These are phyloP conservation scores for Taurulus bubalis DNA, from an alignment of 2,113 vertebrate genomes.

Conservation along the genomic window DNA sequence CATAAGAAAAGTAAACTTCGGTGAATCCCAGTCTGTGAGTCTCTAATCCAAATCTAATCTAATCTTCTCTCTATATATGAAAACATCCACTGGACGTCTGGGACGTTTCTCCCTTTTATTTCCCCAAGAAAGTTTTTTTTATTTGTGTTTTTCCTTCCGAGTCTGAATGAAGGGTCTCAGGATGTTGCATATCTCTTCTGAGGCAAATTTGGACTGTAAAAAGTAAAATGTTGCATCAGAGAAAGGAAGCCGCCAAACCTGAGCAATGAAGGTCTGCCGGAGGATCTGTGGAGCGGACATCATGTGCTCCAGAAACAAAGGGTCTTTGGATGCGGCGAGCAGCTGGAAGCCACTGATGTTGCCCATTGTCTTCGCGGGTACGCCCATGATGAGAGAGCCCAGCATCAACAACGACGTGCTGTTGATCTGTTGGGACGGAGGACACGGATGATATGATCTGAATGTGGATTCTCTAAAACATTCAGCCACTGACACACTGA, in stretches of 20 bases:
- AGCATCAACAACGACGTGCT: slow-evolving; percentile 38
- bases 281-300: slow-evolving; percentile 46
- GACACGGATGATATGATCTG: background rate
- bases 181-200: background rate
- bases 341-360: slow-evolving; percentile 46
- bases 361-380: slow-evolving; percentile 51
- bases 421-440: slow-evolving; percentile 63
- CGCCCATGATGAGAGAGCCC: slow-evolving; percentile 74
- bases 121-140: background rate
- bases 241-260: slow-evolving; percentile 62
- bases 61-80: background rate
- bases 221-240: background rate
- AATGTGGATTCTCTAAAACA: background rate
- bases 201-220: background rate
- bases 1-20: too few species aligned
- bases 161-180: background rate
- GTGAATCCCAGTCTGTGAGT: background rate
- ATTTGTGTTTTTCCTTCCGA: background rate
- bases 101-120: too few species aligned
- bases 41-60: background rate
- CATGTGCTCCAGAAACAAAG: slow-evolving; percentile 57
- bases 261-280: slow-evolving; percentile 66
- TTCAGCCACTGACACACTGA: too few species aligned
- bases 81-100: background rate
- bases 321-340: slow-evolving; percentile 32